Evolutionary conservation across 2,113 vertebrate species (phyloP), one percentile per base, ranked within the genome.

Genomic region (Upupa epops): DNA sequence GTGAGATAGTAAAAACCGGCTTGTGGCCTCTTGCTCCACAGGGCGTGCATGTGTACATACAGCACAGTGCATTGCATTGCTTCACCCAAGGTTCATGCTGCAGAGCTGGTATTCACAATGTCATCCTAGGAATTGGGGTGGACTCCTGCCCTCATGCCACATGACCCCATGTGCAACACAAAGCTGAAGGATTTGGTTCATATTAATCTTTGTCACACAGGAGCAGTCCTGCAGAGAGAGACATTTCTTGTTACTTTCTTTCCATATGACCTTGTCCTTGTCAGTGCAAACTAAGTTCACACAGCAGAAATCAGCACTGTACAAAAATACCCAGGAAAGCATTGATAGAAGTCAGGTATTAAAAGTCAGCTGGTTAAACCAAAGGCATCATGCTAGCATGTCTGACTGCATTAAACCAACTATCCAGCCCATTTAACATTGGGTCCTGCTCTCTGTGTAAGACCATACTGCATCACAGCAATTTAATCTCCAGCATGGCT

Each of bases 71-170:
- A 58, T 16, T 2, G 2, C 21, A 12, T 12, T 34, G 16, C n/a
- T 87, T 89, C 0, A 0, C 11, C 29, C 5, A 1, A 21, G 59
- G 45, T 6, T 54, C 0, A 0, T 36, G 9, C 17, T 40, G 17
- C 20, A 28, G n/a, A 86, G 14, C 21, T 73, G 16, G n/a, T 56
- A 80, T 17, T 3, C 26, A 32, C 15, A 46, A 36, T 20, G 20
- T 11, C 26, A 76, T 37, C 34, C 29, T 22, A 37, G 5, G 29
- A 4, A 66, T 8, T 48, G 18, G 40, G 54, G 24, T 29, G 32
- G 40, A 6, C 8, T 11, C 13, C 21, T 51, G 42, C 24, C 8
- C 37, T n/a, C 2, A 0, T 18, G 21, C 25, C 28, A 29, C 36
- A 36, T 16, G 24, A 24, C 16, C 8, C 34, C 31, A 36, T 31